Conservation (phyloP, 2,797 vertebrate genomes). For the Falco biarmicus region DNA sequence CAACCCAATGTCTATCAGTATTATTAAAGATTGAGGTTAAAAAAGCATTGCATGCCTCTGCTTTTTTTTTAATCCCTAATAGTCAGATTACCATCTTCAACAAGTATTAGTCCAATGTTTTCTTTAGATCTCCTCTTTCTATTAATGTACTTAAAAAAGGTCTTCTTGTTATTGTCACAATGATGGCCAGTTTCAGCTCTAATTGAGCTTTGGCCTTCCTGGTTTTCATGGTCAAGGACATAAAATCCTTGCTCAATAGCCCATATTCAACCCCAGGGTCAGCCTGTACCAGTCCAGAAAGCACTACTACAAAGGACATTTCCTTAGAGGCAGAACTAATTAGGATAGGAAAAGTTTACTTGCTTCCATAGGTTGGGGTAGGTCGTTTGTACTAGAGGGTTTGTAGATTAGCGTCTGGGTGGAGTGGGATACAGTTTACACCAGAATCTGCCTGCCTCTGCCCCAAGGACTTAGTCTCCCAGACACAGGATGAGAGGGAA, state of each 20-base stretch:
- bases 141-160: no score
- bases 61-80: no score
- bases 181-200: no score
- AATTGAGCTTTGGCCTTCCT: no score
- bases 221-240: background rate
- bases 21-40: no score
- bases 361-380: background rate
- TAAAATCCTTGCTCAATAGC: background rate
- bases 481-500: background rate
- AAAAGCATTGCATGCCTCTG: no score
- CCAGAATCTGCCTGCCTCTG: background rate
- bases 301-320: background rate
- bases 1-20: no score
- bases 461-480: background rate
- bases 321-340: background rate
- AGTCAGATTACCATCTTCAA: no score
- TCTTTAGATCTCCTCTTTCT: no score
- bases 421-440: background rate
- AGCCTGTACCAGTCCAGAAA: background rate
- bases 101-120: no score
- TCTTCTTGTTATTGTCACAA: no score
- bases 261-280: background rate
- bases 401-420: background rate
- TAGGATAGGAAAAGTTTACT: background rate
- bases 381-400: background rate